Percentiles rank a stretch among this genome's conserved stretches.
These are phyloP conservation scores for Lasiurus cinereus DNA, from an alignment of 2,113 vertebrate genomes.

Conservation along the genomic window DNA sequence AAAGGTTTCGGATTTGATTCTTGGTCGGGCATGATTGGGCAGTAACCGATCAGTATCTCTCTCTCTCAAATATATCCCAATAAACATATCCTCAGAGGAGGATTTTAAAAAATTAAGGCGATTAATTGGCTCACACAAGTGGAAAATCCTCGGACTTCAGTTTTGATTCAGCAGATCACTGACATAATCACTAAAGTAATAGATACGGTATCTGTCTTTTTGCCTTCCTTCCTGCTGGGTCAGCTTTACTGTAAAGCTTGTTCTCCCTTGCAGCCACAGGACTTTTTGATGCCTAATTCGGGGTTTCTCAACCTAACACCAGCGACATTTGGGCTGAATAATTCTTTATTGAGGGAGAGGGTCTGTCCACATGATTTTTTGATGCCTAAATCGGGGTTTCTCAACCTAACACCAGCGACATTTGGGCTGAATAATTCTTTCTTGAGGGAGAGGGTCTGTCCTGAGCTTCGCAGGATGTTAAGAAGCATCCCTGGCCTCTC, in stretches of 20 bases:
- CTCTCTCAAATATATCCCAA: neutral
- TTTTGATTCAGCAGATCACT: neutral
- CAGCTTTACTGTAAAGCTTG: constrained; percentile 32
- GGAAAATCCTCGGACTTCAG: neutral
- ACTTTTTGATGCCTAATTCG: neutral
- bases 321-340: neutral
- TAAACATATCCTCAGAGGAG: neutral
- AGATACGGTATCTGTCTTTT: neutral
- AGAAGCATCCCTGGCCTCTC: neutral
- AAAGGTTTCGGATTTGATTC: neutral
- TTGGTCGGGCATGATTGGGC: neutral
- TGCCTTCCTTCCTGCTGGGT: neutral
- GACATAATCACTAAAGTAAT: neutral
- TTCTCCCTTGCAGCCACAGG: neutral
- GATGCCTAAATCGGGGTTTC: neutral
- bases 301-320: neutral
- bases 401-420: neutral
- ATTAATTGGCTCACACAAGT: neutral
- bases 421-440: neutral
- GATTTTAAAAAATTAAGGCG: neutral
- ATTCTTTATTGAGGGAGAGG: neutral
- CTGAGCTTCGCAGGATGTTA: neutral
- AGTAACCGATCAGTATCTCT: neutral
- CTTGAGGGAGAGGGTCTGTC: neutral
- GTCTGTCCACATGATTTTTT: neutral